phyloP scores from a whole-genome alignment of 2,888 invertebrate species.

The Margaritifera margaritifera region DNA sequence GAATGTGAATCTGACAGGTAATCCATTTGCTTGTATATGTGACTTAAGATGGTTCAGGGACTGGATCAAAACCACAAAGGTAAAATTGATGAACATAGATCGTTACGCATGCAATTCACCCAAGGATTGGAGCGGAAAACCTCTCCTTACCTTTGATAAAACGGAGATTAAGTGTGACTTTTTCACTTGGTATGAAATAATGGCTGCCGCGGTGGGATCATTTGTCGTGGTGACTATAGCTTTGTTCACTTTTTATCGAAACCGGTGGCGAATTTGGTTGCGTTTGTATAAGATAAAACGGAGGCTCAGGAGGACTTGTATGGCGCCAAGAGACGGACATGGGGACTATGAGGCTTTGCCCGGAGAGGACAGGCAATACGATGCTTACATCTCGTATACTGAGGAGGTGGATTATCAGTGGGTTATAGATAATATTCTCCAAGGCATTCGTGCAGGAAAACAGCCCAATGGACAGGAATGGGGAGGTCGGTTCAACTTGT shows the following conservation, averaged over 20 bases:
- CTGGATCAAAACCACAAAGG: conserved; percentile 88
- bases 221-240: conserved; percentile 26
- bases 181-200: conserved; percentile 36
- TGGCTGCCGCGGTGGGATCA: conserved; percentile 17
- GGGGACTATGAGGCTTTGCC: conserved; percentile 19
- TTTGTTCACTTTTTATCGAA: conserved; percentile 23
- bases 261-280: conserved; percentile 37
- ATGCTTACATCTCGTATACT: conserved; percentile 45
- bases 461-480: conserved; percentile 22
- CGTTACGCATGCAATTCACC: conserved; percentile 50
- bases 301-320: neutral
- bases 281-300: conserved; percentile 17
- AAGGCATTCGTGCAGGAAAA: conserved; percentile 41
- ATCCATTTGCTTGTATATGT: conserved; percentile 91
- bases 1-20: conserved; percentile 81
- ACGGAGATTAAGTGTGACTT: conserved; percentile 48
- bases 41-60: conserved; percentile 93
- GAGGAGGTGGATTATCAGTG: conserved; percentile 45
- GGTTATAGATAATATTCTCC: conserved; percentile 42
- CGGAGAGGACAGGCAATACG: conserved; percentile 23
- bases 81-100: conserved; percentile 23
- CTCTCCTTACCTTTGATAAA: conserved; percentile 42
- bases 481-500: conserved; percentile 42
- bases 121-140: conserved; percentile 41
- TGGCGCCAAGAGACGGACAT: neutral